Base-by-base conservation (phyloP, 2,888 invertebrate species). In the Drosophila suboccidentalis region DNA sequence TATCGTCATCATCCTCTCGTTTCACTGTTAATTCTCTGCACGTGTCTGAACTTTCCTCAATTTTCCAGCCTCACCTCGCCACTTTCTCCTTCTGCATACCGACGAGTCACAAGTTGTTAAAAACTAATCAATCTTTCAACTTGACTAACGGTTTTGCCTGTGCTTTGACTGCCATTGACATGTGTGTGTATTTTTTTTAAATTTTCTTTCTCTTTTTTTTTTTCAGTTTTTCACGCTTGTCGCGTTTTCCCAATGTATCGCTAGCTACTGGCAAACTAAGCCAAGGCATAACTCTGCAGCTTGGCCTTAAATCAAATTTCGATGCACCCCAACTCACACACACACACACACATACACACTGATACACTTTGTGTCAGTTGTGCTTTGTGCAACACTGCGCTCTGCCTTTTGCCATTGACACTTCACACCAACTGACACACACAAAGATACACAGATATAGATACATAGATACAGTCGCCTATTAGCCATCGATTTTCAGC, bases 81-180 rank as follows among this genome's bases (percentile, higher is more conserved):
- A 38, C 47, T 36, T 66, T 32, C 44, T 43, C 26, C 13, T 6
- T 15, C 44, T 15, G 3, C 19, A 29, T n/a, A 10, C 15, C 17
- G 51, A 38, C 59, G 60, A 87, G 86, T 87, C 86, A 89, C 82
- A 88, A 88, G 87, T 89, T 88, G 88, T 88, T 88, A 88, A 90
- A 88, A 88, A 87, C 88, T 90, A 88, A 88, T 88, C 88, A 88
- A 88, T 88, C 90, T 90, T 89, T 89, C 86, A 85, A 78, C 81
- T 85, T 89, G 90, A 76, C 88, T 85, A 89, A 86, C 82, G 81
- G 74, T 89, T 82, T 80, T 74, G 78, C 88, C 80, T 71, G 49
- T 75, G 75, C 85, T 74, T 77, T 71, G 65, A 70, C 74, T 74
- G 68, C 61, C 65, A 77, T 77, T 82, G 87, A 89, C 82, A 19